Conservation (phyloP, 2,888 invertebrate genomes). For the Stenodera caucasica region DNA sequence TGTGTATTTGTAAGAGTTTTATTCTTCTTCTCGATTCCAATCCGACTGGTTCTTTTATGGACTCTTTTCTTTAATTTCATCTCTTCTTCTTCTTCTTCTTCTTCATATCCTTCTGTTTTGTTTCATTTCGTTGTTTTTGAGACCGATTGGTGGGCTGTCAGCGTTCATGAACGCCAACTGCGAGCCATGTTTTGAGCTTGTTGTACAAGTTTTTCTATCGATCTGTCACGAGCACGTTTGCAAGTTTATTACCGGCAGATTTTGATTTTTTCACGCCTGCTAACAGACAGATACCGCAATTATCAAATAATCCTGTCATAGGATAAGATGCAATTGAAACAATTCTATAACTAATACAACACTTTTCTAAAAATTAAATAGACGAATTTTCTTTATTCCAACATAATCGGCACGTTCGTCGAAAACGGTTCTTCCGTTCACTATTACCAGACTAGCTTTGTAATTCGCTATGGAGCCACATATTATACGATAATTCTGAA, state of each 20-base stretch:
- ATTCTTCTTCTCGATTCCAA: background rate
- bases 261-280: conserved; percentile 22
- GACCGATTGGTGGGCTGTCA: conserved; percentile 30
- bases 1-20: background rate
- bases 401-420: conserved; percentile 1
- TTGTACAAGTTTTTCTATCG: conserved; percentile 48
- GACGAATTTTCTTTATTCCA: background rate
- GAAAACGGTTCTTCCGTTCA: background rate
- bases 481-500: conserved; percentile 6
- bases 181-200: conserved; percentile 47
- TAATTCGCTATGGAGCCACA: conserved; percentile 1
- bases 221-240: conserved; percentile 47
- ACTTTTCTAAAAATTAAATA: background rate
- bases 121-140: conserved; percentile 43
- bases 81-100: conserved; percentile 38
- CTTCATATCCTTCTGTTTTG: conserved; percentile 38
- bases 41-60: background rate
- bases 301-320: background rate
- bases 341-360: background rate
- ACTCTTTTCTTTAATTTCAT: background rate
- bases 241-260: conserved; percentile 45
- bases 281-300: background rate
- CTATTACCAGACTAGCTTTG: background rate
- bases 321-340: background rate
- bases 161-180: conserved; percentile 38